A percentile compares a stretch with the other conserved stretches of the same genome.
Conservation (phyloP, 1,140 invertebrate genomes). For the Philopotamus ludificatus region DNA sequence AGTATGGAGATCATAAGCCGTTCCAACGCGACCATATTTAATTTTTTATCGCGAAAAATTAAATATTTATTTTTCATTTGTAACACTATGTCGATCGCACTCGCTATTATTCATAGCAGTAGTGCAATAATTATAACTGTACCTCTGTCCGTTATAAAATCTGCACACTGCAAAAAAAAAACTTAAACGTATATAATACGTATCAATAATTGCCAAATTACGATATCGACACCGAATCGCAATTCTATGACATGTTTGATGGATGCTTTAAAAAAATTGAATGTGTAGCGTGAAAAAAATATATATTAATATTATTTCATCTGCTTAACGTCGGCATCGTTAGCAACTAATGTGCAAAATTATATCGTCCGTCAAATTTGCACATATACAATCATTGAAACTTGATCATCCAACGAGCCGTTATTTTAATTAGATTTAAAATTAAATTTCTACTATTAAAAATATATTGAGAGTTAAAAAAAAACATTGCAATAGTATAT, state of each 20-base stretch:
- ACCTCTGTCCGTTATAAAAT: too few relatives aligned
- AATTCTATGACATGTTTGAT: not conserved
- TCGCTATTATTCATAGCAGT: too few relatives aligned
- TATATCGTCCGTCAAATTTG: slow-evolving; percentile 18
- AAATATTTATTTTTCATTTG: too few relatives aligned
- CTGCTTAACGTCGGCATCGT: not conserved
- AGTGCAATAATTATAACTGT: too few relatives aligned
- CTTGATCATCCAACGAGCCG: slow-evolving; percentile 25
- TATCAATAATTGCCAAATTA: not conserved
- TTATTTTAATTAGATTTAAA: slow-evolving; percentile 31
- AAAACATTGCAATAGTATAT: too few relatives aligned
- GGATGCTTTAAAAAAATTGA: not conserved
- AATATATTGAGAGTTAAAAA: too few relatives aligned
- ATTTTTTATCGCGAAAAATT: too few relatives aligned
- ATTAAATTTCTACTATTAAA: too few relatives aligned
- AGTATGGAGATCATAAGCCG: too few relatives aligned
- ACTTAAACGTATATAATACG: too few relatives aligned
- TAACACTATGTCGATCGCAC: too few relatives aligned
- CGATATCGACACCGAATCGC: not conserved
- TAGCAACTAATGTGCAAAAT: slow-evolving; percentile 1
- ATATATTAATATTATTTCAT: not conserved
- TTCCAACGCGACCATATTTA: too few relatives aligned
- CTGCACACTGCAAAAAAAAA: not conserved
- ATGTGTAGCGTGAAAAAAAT: not conserved
- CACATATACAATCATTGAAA: slow-evolving; percentile 11